Percentiles rank a stretch among this genome's conserved stretches.
phyloP scores from a whole-genome alignment of 2,797 vertebrate species.

The Lepus townsendii region DNA sequence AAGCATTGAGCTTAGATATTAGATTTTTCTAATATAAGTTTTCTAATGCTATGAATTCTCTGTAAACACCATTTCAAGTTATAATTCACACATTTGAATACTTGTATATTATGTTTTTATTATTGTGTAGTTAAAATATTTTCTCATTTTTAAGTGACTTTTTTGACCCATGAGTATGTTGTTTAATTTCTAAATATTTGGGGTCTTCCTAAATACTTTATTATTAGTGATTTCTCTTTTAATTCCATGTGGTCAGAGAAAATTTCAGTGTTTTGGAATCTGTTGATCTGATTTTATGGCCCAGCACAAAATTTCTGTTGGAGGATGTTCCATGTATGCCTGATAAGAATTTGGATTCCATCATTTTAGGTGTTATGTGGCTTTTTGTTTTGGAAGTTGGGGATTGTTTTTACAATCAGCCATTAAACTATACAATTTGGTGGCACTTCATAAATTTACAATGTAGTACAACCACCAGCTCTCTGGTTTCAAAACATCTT shows the following conservation, averaged over 20 bases:
- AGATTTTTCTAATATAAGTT: background rate
- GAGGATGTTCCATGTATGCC: background rate
- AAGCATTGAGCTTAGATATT: background rate
- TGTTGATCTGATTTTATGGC: background rate
- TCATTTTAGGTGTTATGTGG: background rate
- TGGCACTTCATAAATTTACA: background rate
- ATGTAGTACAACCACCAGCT: background rate
- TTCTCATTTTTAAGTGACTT: background rate
- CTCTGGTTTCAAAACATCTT: background rate
- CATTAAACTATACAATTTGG: background rate
- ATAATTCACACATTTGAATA: background rate
- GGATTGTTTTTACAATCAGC: background rate
- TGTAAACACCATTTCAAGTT: background rate
- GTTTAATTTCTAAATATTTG: constrained; percentile 6
- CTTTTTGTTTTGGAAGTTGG: background rate
- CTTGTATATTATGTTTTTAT: background rate
- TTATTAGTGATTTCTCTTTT: background rate
- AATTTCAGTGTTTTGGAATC: background rate
- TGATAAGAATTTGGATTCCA: background rate
- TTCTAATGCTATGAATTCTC: background rate
- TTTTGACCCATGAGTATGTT: background rate
- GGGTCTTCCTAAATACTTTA: background rate
- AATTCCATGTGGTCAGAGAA: background rate
- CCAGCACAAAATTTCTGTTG: background rate
- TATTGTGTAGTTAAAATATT: background rate